These are phyloP conservation scores for Psittacula cyanocephala DNA, from an alignment of 2,113 vertebrate species.

Conservation along the genomic window DNA sequence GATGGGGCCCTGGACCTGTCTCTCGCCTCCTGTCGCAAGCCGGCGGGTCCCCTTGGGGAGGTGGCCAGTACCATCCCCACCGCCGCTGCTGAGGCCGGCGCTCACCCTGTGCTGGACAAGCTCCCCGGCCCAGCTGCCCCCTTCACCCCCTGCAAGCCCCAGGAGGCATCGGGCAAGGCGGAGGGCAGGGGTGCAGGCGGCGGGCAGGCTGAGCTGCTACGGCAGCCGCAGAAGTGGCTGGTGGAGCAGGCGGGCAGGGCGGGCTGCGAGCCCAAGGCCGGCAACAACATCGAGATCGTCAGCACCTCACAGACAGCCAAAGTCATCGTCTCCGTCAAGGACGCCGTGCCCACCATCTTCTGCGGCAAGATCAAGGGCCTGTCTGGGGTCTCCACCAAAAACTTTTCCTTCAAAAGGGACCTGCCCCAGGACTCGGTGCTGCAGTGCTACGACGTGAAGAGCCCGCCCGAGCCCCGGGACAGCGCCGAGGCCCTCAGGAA, in stretches of 20 bases:
- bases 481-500: conserved; percentile 85
- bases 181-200: conserved; percentile 76
- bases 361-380: conserved; percentile 97
- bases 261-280: conserved; percentile 77
- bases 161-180: conserved; percentile 50
- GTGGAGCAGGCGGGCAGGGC: conserved; percentile 74
- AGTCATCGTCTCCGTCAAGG: conserved; percentile 97
- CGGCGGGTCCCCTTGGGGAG: conserved; percentile 39
- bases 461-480: conserved; percentile 80
- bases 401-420: conserved; percentile 98
- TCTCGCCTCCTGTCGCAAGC: conserved; percentile 80
- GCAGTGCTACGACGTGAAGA: conserved; percentile 84
- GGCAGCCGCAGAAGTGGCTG: conserved; percentile 87
- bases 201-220: conserved; percentile 78
- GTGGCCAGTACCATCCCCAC: neutral
- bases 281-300: conserved; percentile 86
- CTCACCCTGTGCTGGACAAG: conserved; percentile 57
- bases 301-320: conserved; percentile 92
- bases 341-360: conserved; percentile 92
- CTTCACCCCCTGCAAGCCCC: conserved; percentile 56
- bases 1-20: conserved; percentile 91
- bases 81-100: neutral
- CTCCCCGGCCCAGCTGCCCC: conserved; percentile 43
- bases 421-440: conserved; percentile 83
- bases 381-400: conserved; percentile 96